Evolutionary conservation across 2,113 vertebrate genomes (phyloP), one percentile per base, ranked within the genome.

Genomic region (Sebastes fasciatus): DNA sequence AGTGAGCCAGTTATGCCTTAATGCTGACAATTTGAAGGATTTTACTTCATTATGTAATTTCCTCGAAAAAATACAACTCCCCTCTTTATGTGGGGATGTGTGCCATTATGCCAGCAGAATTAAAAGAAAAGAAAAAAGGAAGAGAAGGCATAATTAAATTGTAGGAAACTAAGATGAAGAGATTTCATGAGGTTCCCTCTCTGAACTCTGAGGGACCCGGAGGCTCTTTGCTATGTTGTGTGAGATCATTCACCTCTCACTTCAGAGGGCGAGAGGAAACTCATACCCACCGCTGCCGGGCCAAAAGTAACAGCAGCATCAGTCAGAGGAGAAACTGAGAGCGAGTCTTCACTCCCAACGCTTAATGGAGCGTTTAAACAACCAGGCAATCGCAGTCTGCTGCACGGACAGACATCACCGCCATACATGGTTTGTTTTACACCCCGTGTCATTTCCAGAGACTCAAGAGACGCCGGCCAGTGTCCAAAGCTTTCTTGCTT

Each of bases 291-390:
- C 0, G 75, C 70, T 79, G 73, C 63, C 0, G 40, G 23, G 91
- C 92, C 91, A 94, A 93, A 82, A 89, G 85, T 87, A 94, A 94
- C 89, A 86, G 82, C 46, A 45, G 14, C 84, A 86, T 87, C 85
- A 80, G 68, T 86, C 79, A 81, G 34, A 65, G 74, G 74, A 72
- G 80, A 80, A 86, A 89, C 63, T 51, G 68, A 67, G 82, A 85
- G 52, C 13, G 10, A 74, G 72, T 66, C 67, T 77, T 91, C 76
- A 79, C 72, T 87, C 23, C 4, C 19, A 80, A 57, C 16, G 52
- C 74, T 34, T 80, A 89, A 88, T 82, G 87, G 85, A 82, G 84
- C 68, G 26, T 88, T 90, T 90, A 85, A 90, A 86, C 86, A 87
- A 92, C 88, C 84, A 85, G 69, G 63, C 79, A 70, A 86, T 73